Evolutionary conservation across 2,113 vertebrate species (phyloP).

Genomic region (Thymallus thymallus): DNA sequence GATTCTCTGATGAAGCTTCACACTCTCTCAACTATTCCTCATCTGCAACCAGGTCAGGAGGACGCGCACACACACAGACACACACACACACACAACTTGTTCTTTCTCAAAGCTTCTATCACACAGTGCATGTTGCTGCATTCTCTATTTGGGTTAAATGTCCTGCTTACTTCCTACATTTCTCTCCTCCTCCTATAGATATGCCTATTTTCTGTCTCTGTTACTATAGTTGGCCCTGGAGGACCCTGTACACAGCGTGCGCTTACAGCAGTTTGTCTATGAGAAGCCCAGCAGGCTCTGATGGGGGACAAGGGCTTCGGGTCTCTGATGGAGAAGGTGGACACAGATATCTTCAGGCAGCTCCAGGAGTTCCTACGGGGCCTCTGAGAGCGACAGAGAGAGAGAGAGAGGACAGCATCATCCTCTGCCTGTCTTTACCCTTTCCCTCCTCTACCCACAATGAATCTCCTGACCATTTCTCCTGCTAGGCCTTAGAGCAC

Average conservation of each 20-base stretch:
- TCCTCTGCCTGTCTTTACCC: background rate
- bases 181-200: constrained; percentile 2
- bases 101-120: too few relatives aligned
- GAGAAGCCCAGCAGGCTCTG: constrained; percentile 90
- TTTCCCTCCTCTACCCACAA: background rate
- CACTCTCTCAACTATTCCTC: background rate
- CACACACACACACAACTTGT: background rate
- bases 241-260: constrained; percentile 92
- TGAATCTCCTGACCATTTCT: background rate
- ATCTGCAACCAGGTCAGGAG: background rate
- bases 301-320: constrained; percentile 87
- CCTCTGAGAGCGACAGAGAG: constrained; percentile 73
- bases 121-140: too few relatives aligned
- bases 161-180: too few relatives aligned
- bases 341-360: constrained; percentile 91
- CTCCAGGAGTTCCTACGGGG: constrained; percentile 92
- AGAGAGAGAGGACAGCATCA: constrained; percentile 40
- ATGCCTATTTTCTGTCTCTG: constrained; percentile 21
- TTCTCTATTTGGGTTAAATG: too few relatives aligned
- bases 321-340: constrained; percentile 95
- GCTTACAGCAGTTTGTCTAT: constrained; percentile 90
- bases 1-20: background rate
- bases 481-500: too few relatives aligned
- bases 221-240: constrained; percentile 84
- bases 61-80: background rate